Evolutionary conservation across 2,888 invertebrate species (phyloP).

Genomic region (Latheticus oryzae): DNA sequence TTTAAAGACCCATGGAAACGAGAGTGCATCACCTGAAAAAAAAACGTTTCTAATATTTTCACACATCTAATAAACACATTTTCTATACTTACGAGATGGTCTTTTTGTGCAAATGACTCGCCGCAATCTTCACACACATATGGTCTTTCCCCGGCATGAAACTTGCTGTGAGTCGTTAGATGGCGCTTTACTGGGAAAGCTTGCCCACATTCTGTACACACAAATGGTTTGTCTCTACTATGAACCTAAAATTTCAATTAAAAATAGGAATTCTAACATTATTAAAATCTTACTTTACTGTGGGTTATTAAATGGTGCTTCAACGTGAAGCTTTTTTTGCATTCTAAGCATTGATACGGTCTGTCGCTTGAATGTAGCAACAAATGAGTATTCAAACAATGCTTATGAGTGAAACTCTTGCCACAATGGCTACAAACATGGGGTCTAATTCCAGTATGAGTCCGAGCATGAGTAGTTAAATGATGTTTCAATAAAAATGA

Average conservation of each 20-base stretch:
- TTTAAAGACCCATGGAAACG: constrained; percentile 96
- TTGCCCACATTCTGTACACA: constrained; percentile 85
- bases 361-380: constrained; percentile 83
- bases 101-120: constrained; percentile 92
- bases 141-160: constrained; percentile 86
- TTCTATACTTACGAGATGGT: constrained; percentile 73
- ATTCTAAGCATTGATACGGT: constrained; percentile 85
- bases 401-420: constrained; percentile 85
- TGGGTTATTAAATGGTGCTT: constrained; percentile 88
- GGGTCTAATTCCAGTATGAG: constrained; percentile 84
- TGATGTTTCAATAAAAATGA: constrained; percentile 87
- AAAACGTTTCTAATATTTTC: not conserved
- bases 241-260: constrained; percentile 68
- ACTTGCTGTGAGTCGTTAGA: constrained; percentile 86
- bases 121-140: constrained; percentile 90
- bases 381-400: constrained; percentile 85
- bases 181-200: constrained; percentile 86
- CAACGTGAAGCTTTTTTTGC: constrained; percentile 87
- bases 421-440: constrained; percentile 84
- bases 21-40: constrained; percentile 80
- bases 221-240: constrained; percentile 83
- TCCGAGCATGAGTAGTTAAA: constrained; percentile 84
- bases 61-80: not conserved
- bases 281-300: constrained; percentile 70
- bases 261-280: not conserved